Conservation (phyloP, 1,140 invertebrate species). For the Polyergus mexicanus region DNA sequence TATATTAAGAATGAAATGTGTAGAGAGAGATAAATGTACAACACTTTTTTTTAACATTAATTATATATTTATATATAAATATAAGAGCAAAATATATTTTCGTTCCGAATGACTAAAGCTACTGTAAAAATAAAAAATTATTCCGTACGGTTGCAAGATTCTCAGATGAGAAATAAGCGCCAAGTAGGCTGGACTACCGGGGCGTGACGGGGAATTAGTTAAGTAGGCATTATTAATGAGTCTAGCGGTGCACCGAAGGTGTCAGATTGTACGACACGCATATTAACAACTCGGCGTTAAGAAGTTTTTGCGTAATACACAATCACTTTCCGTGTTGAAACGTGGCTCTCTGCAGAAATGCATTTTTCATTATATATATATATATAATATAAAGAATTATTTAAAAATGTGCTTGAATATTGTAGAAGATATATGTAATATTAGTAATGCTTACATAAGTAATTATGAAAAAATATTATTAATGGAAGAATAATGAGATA, state of each 20-base stretch:
- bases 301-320: slow-evolving; percentile 66
- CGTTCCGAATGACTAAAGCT: background rate
- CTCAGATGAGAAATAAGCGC: slow-evolving; percentile 29
- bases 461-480: background rate
- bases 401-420: background rate
- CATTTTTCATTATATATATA: slow-evolving; percentile 21
- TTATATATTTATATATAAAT: background rate
- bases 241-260: slow-evolving; percentile 62
- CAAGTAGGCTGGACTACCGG: slow-evolving; percentile 41
- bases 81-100: background rate
- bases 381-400: background rate
- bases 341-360: background rate
- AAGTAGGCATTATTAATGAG: slow-evolving; percentile 75
- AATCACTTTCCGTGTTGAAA: slow-evolving; percentile 42
- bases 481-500: background rate
- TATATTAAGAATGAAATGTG: background rate
- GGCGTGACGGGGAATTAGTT: slow-evolving; percentile 72
- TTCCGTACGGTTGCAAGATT: slow-evolving; percentile 52
- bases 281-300: slow-evolving; percentile 73
- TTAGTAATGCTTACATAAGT: background rate
- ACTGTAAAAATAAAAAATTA: slow-evolving; percentile 38
- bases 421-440: background rate
- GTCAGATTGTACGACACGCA: slow-evolving; percentile 69
- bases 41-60: background rate
- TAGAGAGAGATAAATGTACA: background rate